phyloP scores from a whole-genome alignment of 2,113 vertebrate genomes.

The Onychostoma macrolepis region DNA sequence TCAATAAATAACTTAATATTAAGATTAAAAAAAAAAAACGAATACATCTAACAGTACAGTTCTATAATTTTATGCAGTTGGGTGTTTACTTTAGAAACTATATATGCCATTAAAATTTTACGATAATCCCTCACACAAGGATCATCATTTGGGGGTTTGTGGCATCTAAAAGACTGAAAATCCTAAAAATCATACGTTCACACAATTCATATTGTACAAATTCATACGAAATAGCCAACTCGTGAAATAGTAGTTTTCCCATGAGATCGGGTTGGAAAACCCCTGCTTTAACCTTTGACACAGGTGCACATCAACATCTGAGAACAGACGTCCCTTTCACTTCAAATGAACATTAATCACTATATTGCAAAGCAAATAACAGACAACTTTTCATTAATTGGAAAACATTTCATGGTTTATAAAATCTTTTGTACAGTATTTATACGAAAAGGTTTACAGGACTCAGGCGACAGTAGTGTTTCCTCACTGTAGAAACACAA shows the following conservation, averaged over 20 bases:
- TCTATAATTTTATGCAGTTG: no score
- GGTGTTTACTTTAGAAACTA: no score
- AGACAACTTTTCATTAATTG: constrained; percentile 59
- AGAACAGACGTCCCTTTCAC: neutral
- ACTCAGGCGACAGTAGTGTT: constrained; percentile 53
- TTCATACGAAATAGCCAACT: no score
- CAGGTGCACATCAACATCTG: neutral
- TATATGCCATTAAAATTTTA: no score
- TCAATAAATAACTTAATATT: no score
- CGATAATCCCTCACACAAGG: no score
- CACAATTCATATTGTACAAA: neutral
- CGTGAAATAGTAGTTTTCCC: neutral
- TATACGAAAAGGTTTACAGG: constrained; percentile 78
- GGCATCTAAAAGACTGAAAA: neutral
- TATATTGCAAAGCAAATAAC: neutral
- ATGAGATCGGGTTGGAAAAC: neutral
- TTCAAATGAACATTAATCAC: neutral
- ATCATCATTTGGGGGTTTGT: neutral
- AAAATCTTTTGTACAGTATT: constrained; percentile 82
- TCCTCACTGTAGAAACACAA: constrained; percentile 20
- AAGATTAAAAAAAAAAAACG: no score
- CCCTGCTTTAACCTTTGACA: neutral
- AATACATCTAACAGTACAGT: no score
- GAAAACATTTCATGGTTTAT: constrained; percentile 84
- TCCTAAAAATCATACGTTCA: neutral